A percentile compares a stretch with the other conserved stretches of the same genome.
Conservation (phyloP, 2,113 vertebrate species). For the Hipposideros armiger region DNA sequence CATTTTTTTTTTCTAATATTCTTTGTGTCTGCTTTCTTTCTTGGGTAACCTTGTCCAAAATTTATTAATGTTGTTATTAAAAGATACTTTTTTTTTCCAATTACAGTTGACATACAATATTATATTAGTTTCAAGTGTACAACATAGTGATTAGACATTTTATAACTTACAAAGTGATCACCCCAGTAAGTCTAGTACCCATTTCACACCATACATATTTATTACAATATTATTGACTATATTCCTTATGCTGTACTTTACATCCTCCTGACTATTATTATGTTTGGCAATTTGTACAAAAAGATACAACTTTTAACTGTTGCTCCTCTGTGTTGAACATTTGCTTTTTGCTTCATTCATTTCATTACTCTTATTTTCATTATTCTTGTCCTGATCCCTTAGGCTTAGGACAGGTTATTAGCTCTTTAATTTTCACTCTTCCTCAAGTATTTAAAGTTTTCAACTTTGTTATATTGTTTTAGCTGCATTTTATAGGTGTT, state of each 20-base stretch:
- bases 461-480: neutral
- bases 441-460: neutral
- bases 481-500: neutral
- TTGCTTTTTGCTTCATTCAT: neutral
- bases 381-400: neutral
- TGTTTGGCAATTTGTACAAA: neutral
- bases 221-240: neutral
- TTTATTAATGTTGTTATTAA: neutral
- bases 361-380: slow-evolving; percentile 2
- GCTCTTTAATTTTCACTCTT: slow-evolving; percentile 10
- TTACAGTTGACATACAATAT: neutral
- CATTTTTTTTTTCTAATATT: neutral
- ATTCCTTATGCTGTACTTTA: neutral
- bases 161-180: too few relatives aligned
- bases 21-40: neutral
- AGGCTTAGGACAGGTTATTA: neutral
- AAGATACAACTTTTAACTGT: neutral
- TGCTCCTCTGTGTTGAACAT: neutral
- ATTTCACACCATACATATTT: neutral
- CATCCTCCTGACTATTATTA: neutral
- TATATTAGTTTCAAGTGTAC: neutral
- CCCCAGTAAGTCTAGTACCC: too few relatives aligned
- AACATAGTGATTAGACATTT: neutral
- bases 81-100: neutral
- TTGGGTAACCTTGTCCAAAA: neutral